Base-by-base conservation (phyloP, 2,888 invertebrate genomes). In the Parochlus steinenii region DNA sequence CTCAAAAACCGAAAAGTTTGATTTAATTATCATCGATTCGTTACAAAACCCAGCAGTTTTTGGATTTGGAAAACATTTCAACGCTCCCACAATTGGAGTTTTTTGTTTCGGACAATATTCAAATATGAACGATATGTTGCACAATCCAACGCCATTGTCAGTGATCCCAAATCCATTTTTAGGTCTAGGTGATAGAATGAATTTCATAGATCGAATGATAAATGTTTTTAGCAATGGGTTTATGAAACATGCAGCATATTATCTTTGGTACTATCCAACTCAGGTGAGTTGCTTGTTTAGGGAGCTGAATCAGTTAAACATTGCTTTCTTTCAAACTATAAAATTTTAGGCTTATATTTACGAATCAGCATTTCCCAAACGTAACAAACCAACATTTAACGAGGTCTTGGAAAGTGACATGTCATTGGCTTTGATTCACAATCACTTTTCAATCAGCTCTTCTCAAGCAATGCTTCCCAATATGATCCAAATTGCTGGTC, bases 401-500 rank as follows among this genome's bases (percentile, higher is more conserved):
- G 44, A 48, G 3, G 45, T 47, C 32, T 44, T 49, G 6, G 46
- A 39, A 16, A 53, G 52, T 40, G 18, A 26, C 6, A 43, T 52
- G 1, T 52, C 57, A 0, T 29, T 55, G 16, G 48, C 55, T 6
- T 40, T 59, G 2, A 35, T 58, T 1, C 59, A 59, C 39, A 50
- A 47, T 12, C 59, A 59, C 35, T 51, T 53, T 11, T 52, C 53
- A 0, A 42, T 56, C 5, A 48, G 50, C 15, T 51, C 44, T 31
- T 49, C 57, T 0, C 48, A 55, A 2, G 57, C 60, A 3, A 54
- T 55, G 39, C 43, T 54, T 3, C 54, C 56, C 11, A 58, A 58
- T 41, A 56, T 58, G 48, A 35, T 40, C 12, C 25, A 37, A 20
- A 53, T 58, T 6, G 58, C 56, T 1, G 58, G 58, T 17, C 47